phyloP scores from a whole-genome alignment of 1,140 invertebrate genomes.

The Drosophila lacteicornis region DNA sequence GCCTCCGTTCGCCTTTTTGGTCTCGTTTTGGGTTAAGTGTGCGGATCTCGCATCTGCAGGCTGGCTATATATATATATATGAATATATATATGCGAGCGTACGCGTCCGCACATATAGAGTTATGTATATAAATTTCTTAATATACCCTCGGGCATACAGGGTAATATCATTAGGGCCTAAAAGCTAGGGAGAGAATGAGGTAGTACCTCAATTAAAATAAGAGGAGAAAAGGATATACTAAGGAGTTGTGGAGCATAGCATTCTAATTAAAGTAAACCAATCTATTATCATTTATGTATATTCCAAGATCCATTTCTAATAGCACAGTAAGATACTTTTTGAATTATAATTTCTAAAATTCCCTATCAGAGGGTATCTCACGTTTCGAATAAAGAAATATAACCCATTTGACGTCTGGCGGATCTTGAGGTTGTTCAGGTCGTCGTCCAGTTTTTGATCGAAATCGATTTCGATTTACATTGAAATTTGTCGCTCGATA shows the following conservation, averaged over 20 bases:
- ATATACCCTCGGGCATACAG: constrained; percentile 32
- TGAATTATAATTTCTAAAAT: neutral
- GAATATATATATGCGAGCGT: constrained; percentile 17
- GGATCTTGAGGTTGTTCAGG: constrained; percentile 63
- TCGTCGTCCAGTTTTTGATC: constrained; percentile 57
- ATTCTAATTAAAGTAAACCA: no score
- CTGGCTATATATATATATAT: constrained; percentile 44
- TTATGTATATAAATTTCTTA: constrained; percentile 17
- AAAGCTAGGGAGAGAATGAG: neutral
- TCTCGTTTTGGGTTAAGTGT: constrained; percentile 82
- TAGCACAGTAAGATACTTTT: neutral
- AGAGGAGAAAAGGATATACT: no score
- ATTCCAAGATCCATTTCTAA: neutral
- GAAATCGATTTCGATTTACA: constrained; percentile 68
- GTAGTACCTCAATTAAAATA: neutral
- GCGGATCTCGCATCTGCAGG: constrained; percentile 63
- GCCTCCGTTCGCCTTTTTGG: constrained; percentile 68
- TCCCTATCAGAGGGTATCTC: neutral
- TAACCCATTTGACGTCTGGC: constrained; percentile 18
- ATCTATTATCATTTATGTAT: no score
- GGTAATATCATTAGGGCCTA: constrained; percentile 9
- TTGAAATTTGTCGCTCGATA: constrained; percentile 55
- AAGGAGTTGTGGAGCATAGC: no score
- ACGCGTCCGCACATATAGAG: constrained; percentile 36
- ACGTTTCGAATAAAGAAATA: constrained; percentile 6